These are phyloP conservation scores for Acrossocheilus fasciatus DNA, from an alignment of 2,797 vertebrate genomes.

Conservation along the genomic window DNA sequence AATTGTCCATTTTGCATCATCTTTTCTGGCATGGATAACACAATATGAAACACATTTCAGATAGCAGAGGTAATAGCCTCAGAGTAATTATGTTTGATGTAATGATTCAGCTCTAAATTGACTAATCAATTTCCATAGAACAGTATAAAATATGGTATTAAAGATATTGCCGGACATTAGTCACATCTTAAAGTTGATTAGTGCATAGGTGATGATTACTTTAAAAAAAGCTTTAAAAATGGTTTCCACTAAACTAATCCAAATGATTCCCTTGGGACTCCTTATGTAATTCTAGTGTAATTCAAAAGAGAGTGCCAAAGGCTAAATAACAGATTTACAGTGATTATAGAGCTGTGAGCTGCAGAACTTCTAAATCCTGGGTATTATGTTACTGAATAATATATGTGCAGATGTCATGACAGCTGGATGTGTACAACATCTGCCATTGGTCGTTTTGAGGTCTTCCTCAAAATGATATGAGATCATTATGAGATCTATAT, in stretches of 20 bases:
- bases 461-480: background rate
- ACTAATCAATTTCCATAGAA: constrained; percentile 50
- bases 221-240: background rate
- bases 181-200: constrained; percentile 48
- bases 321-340: background rate
- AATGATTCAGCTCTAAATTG: constrained; percentile 47
- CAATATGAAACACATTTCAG: constrained; percentile 43
- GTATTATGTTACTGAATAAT: background rate
- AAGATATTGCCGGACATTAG: constrained; percentile 31
- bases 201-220: constrained; percentile 35
- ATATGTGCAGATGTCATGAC: background rate
- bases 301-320: constrained; percentile 17
- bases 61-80: constrained; percentile 51
- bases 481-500: constrained; percentile 3
- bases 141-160: constrained; percentile 47
- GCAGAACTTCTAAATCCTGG: background rate
- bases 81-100: constrained; percentile 53
- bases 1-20: constrained; percentile 51
- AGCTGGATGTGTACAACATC: background rate
- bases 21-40: constrained; percentile 55
- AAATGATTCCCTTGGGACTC: constrained; percentile 8
- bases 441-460: background rate
- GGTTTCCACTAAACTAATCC: constrained; percentile 12
- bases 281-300: background rate
- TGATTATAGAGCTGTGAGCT: constrained; percentile 11